phyloP scores from a whole-genome alignment of 2,888 invertebrate species.

The Torymus auratus region DNA sequence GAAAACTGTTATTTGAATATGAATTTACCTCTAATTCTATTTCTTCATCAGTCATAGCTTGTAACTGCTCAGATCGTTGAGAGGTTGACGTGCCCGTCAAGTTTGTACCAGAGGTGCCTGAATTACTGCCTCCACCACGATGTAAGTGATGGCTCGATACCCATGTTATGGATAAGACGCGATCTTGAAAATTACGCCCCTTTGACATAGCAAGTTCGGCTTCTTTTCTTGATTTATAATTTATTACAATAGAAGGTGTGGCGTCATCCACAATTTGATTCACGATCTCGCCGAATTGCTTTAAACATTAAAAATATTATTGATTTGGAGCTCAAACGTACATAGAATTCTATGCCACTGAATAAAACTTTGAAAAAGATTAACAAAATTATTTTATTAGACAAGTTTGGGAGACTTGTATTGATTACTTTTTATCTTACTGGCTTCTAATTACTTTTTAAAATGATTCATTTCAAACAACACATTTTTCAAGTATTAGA shows the following conservation, averaged over 20 bases:
- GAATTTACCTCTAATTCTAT: conserved; percentile 73
- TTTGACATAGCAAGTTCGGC: conserved; percentile 88
- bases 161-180: conserved; percentile 78
- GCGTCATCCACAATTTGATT: conserved; percentile 87
- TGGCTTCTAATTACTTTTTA: too few species aligned
- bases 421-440: not conserved
- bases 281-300: conserved; percentile 94
- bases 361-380: conserved; percentile 30
- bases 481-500: too few species aligned
- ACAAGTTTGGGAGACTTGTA: not conserved
- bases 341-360: conserved; percentile 14
- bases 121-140: conserved; percentile 76
- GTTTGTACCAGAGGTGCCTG: conserved; percentile 60
- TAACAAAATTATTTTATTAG: conserved; percentile 23
- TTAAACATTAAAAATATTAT: conserved; percentile 64
- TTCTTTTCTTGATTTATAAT: conserved; percentile 86
- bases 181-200: conserved; percentile 86
- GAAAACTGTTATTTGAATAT: conserved; percentile 2
- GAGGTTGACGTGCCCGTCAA: conserved; percentile 62
- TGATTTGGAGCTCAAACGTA: not conserved
- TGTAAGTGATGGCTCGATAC: conserved; percentile 74
- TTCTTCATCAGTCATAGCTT: conserved; percentile 68
- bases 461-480: too few species aligned
- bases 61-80: conserved; percentile 70
- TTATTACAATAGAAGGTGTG: conserved; percentile 86